Conservation (phyloP, 2,888 invertebrate genomes). For the Leucozona laternaria region DNA sequence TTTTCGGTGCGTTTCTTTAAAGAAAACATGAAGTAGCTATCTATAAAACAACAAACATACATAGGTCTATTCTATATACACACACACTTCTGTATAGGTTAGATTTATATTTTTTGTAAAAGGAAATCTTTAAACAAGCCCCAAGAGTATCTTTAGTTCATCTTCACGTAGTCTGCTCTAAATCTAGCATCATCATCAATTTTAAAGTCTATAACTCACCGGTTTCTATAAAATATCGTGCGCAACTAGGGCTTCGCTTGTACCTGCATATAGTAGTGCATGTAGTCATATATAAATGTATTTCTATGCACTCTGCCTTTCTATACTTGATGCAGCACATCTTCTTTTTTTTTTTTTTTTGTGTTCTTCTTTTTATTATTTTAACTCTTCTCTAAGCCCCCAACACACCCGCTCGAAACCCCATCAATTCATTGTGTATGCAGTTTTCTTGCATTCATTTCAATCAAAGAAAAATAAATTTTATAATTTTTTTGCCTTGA, state of each 20-base stretch:
- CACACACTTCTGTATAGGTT: background rate
- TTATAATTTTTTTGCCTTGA: constrained; percentile 44
- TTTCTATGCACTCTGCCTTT: background rate
- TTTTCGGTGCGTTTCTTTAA: constrained; percentile 33
- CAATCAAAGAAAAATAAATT: constrained; percentile 57
- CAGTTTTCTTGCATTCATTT: constrained; percentile 53
- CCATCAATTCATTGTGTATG: constrained; percentile 34
- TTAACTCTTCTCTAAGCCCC: constrained; percentile 5
- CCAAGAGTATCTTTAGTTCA: constrained; percentile 49
- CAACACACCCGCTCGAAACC: background rate
- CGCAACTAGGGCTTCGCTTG: constrained; percentile 56
- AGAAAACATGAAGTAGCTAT: constrained; percentile 10
- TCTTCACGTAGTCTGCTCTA: constrained; percentile 65
- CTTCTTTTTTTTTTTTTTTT: background rate
- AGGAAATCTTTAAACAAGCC: constrained; percentile 41
- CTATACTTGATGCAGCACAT: background rate
- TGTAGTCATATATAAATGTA: too few relatives aligned
- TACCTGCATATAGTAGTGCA: background rate
- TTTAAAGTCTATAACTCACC: constrained; percentile 50
- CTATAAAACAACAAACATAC: background rate
- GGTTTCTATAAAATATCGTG: constrained; percentile 9
- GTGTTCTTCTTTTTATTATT: background rate
- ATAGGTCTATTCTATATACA: too few relatives aligned
- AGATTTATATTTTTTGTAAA: constrained; percentile 7
- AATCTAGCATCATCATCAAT: constrained; percentile 59